Conservation (phyloP, 2,888 invertebrate genomes). For the Catocala fraxini region DNA sequence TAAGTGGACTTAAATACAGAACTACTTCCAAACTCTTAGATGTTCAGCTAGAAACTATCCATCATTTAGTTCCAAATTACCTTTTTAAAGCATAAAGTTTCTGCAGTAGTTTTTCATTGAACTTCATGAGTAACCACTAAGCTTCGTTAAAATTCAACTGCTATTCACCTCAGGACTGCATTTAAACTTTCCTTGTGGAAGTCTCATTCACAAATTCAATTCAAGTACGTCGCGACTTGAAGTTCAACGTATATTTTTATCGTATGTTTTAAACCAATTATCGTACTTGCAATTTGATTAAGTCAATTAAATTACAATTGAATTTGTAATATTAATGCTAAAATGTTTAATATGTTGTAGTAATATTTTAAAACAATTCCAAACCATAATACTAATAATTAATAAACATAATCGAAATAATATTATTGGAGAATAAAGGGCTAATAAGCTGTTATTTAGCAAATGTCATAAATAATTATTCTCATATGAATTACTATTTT, state of each 20-base stretch:
- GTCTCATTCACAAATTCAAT: conserved; percentile 38
- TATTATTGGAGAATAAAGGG: too few relatives aligned
- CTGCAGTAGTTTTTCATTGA: conserved; percentile 20
- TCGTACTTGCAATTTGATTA: too few relatives aligned
- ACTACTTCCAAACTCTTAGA: neutral
- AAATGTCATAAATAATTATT: too few relatives aligned
- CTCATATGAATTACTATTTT: too few relatives aligned
- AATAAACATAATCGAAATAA: too few relatives aligned
- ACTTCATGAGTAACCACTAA: conserved; percentile 23
- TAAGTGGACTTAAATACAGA: neutral
- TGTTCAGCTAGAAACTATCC: conserved; percentile 3
- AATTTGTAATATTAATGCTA: too few relatives aligned
- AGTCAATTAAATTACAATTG: too few relatives aligned
- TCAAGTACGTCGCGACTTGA: conserved; percentile 26
- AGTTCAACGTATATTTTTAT: too few relatives aligned
- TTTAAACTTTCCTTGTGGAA: conserved; percentile 17
- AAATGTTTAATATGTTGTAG: too few relatives aligned
- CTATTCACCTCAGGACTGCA: neutral
- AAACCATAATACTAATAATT: too few relatives aligned
- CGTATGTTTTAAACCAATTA: neutral
- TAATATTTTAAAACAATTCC: too few relatives aligned
- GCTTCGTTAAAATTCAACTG: conserved; percentile 4
- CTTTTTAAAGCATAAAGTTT: conserved; percentile 5
- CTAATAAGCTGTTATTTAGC: too few relatives aligned
- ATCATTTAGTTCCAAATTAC: conserved; percentile 1